Evolutionary conservation across 1,140 invertebrate genomes (phyloP).

Genomic region (Dreissena rostriformis): DNA sequence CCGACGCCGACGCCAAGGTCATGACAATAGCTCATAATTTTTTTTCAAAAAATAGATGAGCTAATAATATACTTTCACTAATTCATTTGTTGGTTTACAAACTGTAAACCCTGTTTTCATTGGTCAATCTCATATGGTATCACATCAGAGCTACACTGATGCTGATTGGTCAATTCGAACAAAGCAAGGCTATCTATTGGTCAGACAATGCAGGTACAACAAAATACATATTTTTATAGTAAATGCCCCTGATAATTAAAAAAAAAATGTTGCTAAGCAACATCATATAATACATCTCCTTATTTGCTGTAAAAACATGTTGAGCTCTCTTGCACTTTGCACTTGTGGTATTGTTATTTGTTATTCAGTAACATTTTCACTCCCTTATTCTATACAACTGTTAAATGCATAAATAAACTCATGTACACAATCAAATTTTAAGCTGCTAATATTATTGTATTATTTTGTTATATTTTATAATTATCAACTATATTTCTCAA

Average conservation of each 20-base stretch:
- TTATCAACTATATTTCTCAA: no score
- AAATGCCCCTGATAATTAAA: constrained; percentile 43
- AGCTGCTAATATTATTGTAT: background rate
- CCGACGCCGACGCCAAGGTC: no score
- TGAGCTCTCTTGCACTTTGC: constrained; percentile 26
- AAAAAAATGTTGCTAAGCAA: constrained; percentile 20
- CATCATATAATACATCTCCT: background rate
- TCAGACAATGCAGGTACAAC: background rate
- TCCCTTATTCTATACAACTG: background rate
- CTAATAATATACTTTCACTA: no score
- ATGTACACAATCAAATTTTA: background rate
- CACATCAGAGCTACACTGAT: constrained; percentile 23
- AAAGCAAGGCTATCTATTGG: background rate
- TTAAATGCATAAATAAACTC: background rate
- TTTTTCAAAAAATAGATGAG: no score
- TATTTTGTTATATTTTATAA: no score
- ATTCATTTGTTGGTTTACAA: no score
- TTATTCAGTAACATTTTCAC: background rate
- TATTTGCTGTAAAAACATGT: background rate
- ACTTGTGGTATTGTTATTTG: background rate
- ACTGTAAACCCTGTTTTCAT: constrained; percentile 12
- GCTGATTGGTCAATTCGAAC: constrained; percentile 27
- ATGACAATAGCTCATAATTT: no score
- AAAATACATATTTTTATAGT: background rate
- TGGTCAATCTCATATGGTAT: constrained; percentile 54